phyloP scores from a whole-genome alignment of 2,113 vertebrate genomes.

The Microcebus lehilahytsara region DNA sequence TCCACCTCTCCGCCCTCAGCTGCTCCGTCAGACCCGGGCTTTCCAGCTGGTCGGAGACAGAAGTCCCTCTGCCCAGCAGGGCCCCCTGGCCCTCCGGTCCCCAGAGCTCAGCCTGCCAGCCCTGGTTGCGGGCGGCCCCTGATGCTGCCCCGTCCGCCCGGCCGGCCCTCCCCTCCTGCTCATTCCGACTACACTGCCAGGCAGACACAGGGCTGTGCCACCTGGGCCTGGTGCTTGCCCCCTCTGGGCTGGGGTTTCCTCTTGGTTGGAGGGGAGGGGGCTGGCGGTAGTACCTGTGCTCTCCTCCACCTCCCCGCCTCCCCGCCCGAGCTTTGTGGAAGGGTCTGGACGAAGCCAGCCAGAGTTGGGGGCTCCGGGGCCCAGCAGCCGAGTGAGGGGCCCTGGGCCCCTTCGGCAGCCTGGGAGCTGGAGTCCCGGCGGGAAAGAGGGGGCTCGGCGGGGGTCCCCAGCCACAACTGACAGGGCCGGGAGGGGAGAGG shows the following conservation, averaged over 20 bases:
- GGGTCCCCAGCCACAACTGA: background rate
- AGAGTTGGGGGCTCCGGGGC: rapidly evolving
- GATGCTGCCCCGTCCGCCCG: background rate
- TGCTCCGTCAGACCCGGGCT: background rate
- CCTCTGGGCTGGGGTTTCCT: background rate
- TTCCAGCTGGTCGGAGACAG: background rate
- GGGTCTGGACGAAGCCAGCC: background rate
- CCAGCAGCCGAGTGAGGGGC: background rate
- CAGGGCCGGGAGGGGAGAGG: background rate
- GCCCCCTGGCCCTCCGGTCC: background rate
- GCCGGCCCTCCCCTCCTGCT: background rate
- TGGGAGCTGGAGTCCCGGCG: background rate
- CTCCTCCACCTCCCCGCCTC: background rate
- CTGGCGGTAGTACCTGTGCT: background rate
- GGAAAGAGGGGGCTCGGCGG: rapidly evolving
- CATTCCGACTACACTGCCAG: no score
- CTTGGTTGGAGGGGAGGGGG: background rate
- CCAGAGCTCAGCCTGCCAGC: background rate
- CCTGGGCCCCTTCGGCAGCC: background rate
- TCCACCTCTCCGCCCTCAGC: background rate
- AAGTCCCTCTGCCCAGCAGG: background rate
- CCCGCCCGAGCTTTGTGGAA: background rate
- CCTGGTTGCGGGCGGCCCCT: background rate
- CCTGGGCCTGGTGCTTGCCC: background rate
- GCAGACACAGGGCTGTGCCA: background rate